A percentile compares a stretch with the other conserved stretches of the same genome.
Evolutionary conservation across 2,797 vertebrate genomes (phyloP).

Genomic region (Phrynocephalus forsythii): DNA sequence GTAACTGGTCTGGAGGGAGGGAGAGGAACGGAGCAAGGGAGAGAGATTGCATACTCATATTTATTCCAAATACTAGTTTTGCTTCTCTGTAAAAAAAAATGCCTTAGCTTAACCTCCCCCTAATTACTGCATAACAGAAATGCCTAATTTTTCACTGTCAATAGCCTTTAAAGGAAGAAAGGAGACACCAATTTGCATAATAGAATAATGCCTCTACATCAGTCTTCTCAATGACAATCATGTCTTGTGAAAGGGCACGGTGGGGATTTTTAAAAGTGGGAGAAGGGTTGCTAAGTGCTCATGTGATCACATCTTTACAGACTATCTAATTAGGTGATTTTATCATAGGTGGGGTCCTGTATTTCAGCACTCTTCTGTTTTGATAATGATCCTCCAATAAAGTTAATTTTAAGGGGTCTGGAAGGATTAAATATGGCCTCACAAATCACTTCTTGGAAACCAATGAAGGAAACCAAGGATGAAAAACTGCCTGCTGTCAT

Average conservation of each 20-base stretch:
- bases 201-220: background rate
- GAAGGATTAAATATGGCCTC: slow-evolving; percentile 73
- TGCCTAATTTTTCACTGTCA: background rate
- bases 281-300: background rate
- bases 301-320: background rate
- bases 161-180: background rate
- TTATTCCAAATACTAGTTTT: too few relatives aligned
- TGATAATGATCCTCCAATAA: slow-evolving; percentile 58
- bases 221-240: background rate
- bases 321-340: background rate
- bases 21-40: too few relatives aligned
- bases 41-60: too few relatives aligned
- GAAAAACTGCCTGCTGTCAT: slow-evolving; percentile 65
- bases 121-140: background rate
- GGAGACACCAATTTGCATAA: background rate
- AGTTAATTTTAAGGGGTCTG: slow-evolving; percentile 65
- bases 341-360: background rate
- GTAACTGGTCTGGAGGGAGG: too few relatives aligned
- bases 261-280: background rate
- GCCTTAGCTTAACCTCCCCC: too few relatives aligned
- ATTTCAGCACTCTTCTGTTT: slow-evolving; percentile 56
- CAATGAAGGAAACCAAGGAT: slow-evolving; percentile 63
- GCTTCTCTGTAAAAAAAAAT: too few relatives aligned
- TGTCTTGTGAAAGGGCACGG: background rate
- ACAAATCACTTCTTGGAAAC: slow-evolving; percentile 71